These are phyloP conservation scores for Monoplex corrugatus DNA, from an alignment of 2,888 invertebrate species.

Conservation along the genomic window DNA sequence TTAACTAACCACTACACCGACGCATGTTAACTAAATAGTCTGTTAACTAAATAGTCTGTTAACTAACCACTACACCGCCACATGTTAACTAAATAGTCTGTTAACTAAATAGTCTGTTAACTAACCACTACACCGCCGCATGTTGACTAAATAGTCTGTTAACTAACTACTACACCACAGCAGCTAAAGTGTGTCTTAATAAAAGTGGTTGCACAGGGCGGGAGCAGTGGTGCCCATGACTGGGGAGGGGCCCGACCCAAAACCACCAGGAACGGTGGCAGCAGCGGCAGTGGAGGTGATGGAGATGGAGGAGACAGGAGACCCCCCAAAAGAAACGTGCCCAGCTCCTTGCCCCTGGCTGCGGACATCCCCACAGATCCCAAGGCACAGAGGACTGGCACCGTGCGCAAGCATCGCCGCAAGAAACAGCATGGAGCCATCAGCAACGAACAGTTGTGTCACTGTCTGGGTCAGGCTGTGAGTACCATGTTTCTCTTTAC, in stretches of 20 bases:
- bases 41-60: too few relatives aligned
- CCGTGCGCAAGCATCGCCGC: conserved; percentile 39
- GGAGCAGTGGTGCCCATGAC: neutral
- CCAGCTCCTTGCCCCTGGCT: neutral
- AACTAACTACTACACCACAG: too few relatives aligned
- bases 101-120: too few relatives aligned
- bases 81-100: too few relatives aligned
- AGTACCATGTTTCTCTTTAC: too few relatives aligned
- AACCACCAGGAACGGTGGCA: neutral
- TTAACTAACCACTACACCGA: too few relatives aligned
- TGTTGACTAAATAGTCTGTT: too few relatives aligned
- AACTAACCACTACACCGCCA: too few relatives aligned
- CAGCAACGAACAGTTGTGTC: conserved; percentile 52
- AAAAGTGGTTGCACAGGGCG: conserved; percentile 32
- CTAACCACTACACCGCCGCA: too few relatives aligned
- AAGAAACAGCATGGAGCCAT: conserved; percentile 52
- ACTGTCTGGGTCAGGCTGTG: conserved; percentile 55
- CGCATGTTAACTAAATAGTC: too few relatives aligned
- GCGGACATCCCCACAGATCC: too few relatives aligned
- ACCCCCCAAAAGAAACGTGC: neutral
- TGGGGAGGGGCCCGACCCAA: conserved; percentile 20
- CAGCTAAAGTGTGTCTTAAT: too few relatives aligned
- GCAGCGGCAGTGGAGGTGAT: neutral
- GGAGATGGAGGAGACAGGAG: neutral
- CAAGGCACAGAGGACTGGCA: neutral